Evolutionary conservation across 2,797 vertebrate genomes (phyloP).

Genomic region (Botia almorhae): DNA sequence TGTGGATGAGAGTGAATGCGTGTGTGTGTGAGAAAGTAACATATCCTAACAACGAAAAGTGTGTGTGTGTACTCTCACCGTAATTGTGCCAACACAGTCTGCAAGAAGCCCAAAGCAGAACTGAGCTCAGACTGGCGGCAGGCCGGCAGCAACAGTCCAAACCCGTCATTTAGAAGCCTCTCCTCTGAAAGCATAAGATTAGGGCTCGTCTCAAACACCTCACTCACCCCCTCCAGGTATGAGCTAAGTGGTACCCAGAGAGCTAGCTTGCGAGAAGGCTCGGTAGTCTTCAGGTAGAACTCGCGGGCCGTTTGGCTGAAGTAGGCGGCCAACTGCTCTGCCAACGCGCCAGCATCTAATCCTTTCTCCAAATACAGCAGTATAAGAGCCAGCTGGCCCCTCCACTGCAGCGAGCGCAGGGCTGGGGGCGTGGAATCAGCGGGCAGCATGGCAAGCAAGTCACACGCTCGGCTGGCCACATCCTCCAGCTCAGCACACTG

Average conservation of each 20-base stretch:
- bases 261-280: conserved; percentile 80
- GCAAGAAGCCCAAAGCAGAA: conserved; percentile 86
- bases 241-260: conserved; percentile 91
- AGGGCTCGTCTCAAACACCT: conserved; percentile 91
- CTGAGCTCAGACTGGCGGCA: conserved; percentile 89
- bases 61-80: conserved; percentile 78
- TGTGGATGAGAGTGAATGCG: conserved; percentile 18
- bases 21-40: conserved; percentile 29
- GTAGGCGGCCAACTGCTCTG: conserved; percentile 81
- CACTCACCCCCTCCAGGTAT: conserved; percentile 91
- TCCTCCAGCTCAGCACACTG: conserved; percentile 88
- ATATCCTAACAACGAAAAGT: conserved; percentile 4
- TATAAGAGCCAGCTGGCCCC: conserved; percentile 72
- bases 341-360: conserved; percentile 86
- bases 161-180: conserved; percentile 91
- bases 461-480: conserved; percentile 82
- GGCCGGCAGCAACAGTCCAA: conserved; percentile 90
- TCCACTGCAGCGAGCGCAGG: conserved; percentile 76
- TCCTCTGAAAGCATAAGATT: conserved; percentile 88
- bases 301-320: conserved; percentile 89
- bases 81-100: conserved; percentile 86
- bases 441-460: conserved; percentile 84
- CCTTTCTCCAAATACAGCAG: conserved; percentile 88
- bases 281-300: conserved; percentile 90
- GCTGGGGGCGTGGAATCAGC: conserved; percentile 70